Base-by-base conservation (phyloP, 1,140 invertebrate species). In the Caenorhabditis brenneri region DNA sequence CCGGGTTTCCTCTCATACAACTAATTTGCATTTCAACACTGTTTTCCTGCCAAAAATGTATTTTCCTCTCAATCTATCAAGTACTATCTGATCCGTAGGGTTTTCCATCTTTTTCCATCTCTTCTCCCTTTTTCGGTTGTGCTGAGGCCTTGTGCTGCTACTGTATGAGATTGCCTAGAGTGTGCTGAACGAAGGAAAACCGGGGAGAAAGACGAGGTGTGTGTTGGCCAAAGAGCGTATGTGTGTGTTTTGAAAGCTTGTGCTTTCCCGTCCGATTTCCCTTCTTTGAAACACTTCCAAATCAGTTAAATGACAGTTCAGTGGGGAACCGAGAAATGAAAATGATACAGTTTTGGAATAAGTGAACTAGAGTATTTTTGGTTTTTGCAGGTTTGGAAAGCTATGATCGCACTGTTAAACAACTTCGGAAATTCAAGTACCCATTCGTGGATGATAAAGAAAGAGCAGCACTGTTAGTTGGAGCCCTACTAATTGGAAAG, bases 11-110 rank as follows among this genome's bases (percentile, higher is more conserved):
- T 65, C 58, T 19, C 58, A 33, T 19, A 15, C 31, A 24, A 36
- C n/a, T 36, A n/a, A 74, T 74, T 74, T 74, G 65, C 65, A 74
- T 74, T 24, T 74, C 36, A 65, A 58, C 10, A 31, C 31, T 74
- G 58, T 74, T 74, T 74, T 1, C 10, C 65, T 74, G 33, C 65
- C 7, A 10, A 29, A 36, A n/a, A n/a, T 16, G 12, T 65, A 6
- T 65, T 31, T 65, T n/a, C n/a, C 15, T 27, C 36, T 74, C 65
- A 12, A 1, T 0, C 24, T 10, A 16, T 42, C 36, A 74, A 22
- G 22, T 42, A 24, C 36, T 74, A 24, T 74, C 33, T 74, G 4
- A 6, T 42, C 4, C 4, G 19, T 24, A 15, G 58, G 15, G 31
- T 31, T 74, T 36, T 42, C 65, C 29, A 74, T 74, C 65, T 74